Conservation (phyloP, 2,888 invertebrate genomes). For the Calameuta filiformis region DNA sequence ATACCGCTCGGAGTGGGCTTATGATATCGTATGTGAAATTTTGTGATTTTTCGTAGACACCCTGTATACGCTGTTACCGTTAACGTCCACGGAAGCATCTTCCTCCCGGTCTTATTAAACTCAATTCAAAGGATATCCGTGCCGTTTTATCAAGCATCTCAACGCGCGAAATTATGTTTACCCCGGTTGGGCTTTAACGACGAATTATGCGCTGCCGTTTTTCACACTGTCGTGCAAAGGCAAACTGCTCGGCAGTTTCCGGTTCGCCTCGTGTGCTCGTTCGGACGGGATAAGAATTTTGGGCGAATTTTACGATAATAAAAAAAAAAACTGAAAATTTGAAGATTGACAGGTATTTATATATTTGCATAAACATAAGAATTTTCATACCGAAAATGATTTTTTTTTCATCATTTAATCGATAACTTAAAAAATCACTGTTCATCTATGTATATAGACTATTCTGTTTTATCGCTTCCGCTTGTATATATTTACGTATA, state of each 20-base stretch:
- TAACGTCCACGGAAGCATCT: background rate
- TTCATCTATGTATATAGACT: background rate
- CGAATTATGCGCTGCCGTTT: background rate
- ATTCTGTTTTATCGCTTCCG: background rate
- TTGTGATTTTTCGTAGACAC: background rate
- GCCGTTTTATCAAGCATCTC: constrained; percentile 25
- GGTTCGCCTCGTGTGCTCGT: background rate
- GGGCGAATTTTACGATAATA: background rate
- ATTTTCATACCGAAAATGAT: background rate
- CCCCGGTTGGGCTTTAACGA: background rate
- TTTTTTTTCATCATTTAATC: background rate
- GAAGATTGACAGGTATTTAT: too few relatives aligned
- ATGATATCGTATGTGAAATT: background rate
- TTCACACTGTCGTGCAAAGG: background rate
- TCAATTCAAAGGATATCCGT: constrained; percentile 30
- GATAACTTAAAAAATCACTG: background rate
- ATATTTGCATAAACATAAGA: background rate
- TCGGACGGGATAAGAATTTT: background rate
- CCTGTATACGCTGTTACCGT: background rate
- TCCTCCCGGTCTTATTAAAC: constrained; percentile 26
- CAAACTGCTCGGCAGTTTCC: background rate
- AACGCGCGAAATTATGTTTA: constrained; percentile 1
- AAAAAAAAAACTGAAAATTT: background rate
- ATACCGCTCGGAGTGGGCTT: background rate
- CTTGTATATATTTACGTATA: background rate